phyloP scores from a whole-genome alignment of 2,113 vertebrate species.

The Xiphophorus couchianus region DNA sequence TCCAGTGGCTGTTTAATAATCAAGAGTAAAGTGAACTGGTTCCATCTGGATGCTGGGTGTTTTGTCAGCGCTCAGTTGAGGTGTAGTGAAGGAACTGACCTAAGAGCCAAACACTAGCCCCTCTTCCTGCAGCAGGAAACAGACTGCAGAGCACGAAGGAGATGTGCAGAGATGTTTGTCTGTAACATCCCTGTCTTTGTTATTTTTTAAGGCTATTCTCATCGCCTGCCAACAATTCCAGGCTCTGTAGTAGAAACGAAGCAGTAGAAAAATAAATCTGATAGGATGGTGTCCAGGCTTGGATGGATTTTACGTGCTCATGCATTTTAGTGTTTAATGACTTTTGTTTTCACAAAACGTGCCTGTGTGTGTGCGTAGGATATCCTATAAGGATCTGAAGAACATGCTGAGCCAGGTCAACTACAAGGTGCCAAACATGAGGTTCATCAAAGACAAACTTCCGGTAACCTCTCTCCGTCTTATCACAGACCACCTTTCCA shows the following conservation, averaged over 20 bases:
- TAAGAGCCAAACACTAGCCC: slow-evolving; percentile 53
- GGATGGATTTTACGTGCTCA: slow-evolving; percentile 11
- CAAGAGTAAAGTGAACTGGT: not conserved
- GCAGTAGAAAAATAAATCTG: slow-evolving; percentile 9
- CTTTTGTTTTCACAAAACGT: slow-evolving; percentile 17
- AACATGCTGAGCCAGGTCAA: slow-evolving; percentile 98
- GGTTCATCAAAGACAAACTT: slow-evolving; percentile 93
- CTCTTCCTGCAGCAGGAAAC: slow-evolving; percentile 78
- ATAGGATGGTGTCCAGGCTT: not conserved
- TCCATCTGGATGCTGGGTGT: slow-evolving; percentile 18
- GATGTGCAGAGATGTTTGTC: slow-evolving; percentile 65
- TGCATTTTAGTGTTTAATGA: slow-evolving; percentile 47
- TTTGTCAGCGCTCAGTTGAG: slow-evolving; percentile 30
- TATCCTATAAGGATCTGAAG: slow-evolving; percentile 98
- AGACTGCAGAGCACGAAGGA: slow-evolving; percentile 67
- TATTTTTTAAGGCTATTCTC: slow-evolving; percentile 22
- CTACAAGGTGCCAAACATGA: slow-evolving; percentile 98
- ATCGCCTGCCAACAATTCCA: slow-evolving; percentile 35
- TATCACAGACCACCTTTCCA: slow-evolving; percentile 16
- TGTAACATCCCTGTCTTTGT: slow-evolving; percentile 64
- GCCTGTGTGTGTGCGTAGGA: slow-evolving; percentile 79
- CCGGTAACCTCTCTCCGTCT: slow-evolving; percentile 80
- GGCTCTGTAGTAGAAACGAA: slow-evolving; percentile 38
- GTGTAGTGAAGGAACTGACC: slow-evolving; percentile 63
- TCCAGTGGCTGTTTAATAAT: slow-evolving; percentile 1